Evolutionary conservation across 2,797 vertebrate genomes (phyloP).

Genomic region (Girardinus metallicus): DNA sequence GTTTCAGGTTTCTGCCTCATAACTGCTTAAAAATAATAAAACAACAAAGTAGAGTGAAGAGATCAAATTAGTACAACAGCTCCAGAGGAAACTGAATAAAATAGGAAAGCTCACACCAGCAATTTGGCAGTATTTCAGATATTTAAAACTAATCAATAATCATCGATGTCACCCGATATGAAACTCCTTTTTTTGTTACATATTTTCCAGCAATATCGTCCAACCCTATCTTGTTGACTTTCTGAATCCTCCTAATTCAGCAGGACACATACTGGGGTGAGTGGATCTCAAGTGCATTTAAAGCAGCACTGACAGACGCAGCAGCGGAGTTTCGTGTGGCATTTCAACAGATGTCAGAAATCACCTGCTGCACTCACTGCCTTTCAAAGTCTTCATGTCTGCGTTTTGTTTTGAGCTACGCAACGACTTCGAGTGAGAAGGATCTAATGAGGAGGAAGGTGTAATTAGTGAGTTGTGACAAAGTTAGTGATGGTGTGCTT

Average conservation of each 20-base stretch:
- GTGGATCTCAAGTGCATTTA: constrained; percentile 26
- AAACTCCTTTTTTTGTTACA: too few relatives aligned
- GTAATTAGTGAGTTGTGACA: constrained; percentile 72
- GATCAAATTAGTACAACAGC: too few relatives aligned
- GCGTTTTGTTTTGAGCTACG: constrained; percentile 15
- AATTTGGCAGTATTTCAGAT: too few relatives aligned
- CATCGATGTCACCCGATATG: too few relatives aligned
- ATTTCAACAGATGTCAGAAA: constrained; percentile 15
- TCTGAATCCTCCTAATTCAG: neutral
- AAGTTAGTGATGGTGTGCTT: constrained; percentile 66
- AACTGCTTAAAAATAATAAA: too few relatives aligned
- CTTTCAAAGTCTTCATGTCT: constrained; percentile 16
- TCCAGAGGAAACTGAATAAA: too few relatives aligned
- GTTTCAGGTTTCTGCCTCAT: too few relatives aligned
- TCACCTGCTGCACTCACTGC: neutral
- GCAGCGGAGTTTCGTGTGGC: neutral
- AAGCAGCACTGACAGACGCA: constrained; percentile 12
- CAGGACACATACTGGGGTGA: neutral
- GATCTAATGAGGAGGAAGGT: constrained; percentile 55
- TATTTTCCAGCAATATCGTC: too few relatives aligned
- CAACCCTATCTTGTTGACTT: neutral
- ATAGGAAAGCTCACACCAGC: too few relatives aligned
- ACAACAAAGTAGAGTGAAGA: too few relatives aligned
- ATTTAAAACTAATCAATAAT: too few relatives aligned
- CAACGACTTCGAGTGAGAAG: constrained; percentile 36